Evolutionary conservation across 2,113 vertebrate species (phyloP).

Genomic region (Neogobius melanostomus): DNA sequence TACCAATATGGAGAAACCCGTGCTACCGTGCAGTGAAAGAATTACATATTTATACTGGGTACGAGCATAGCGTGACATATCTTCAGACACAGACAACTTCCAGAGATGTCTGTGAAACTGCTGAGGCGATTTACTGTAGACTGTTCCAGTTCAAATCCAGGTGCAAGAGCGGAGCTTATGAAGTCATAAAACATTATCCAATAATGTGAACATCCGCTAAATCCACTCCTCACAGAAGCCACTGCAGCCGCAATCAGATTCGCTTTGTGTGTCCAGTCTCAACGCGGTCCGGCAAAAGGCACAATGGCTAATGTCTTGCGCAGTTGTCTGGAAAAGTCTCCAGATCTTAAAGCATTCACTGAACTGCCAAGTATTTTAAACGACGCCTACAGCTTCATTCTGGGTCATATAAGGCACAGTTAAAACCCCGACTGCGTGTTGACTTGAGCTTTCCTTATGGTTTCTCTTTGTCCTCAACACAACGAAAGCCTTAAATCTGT

Average conservation of each 20-base stretch:
- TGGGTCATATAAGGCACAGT: slow-evolving; percentile 68
- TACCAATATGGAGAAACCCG: not conserved
- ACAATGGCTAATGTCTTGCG: slow-evolving; percentile 46
- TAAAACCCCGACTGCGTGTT: slow-evolving; percentile 62
- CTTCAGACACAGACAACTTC: slow-evolving; percentile 25
- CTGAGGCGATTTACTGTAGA: slow-evolving; percentile 9
- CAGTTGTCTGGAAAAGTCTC: slow-evolving; percentile 55
- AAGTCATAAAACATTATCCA: slow-evolving; percentile 36
- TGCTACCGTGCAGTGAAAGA: not conserved
- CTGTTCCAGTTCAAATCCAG: slow-evolving; percentile 38
- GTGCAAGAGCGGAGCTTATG: slow-evolving; percentile 39
- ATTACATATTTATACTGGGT: not conserved
- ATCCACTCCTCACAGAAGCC: slow-evolving; percentile 26
- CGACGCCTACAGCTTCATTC: slow-evolving; percentile 62
- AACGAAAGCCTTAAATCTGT: slow-evolving; percentile 18
- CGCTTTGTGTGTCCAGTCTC: slow-evolving; percentile 3
- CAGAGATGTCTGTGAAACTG: slow-evolving; percentile 40
- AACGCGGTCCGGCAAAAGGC: not conserved
- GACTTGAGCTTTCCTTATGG: slow-evolving; percentile 65
- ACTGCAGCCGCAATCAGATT: slow-evolving; percentile 19
- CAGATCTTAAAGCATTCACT: slow-evolving; percentile 42
- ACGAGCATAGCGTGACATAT: slow-evolving; percentile 19
- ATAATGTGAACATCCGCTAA: slow-evolving; percentile 28
- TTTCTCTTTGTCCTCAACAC: not conserved
- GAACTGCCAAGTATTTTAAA: slow-evolving; percentile 36